A percentile compares a stretch with the other conserved stretches of the same genome.
Evolutionary conservation across 2,113 vertebrate species (phyloP).

Genomic region (Phasianus colchicus): DNA sequence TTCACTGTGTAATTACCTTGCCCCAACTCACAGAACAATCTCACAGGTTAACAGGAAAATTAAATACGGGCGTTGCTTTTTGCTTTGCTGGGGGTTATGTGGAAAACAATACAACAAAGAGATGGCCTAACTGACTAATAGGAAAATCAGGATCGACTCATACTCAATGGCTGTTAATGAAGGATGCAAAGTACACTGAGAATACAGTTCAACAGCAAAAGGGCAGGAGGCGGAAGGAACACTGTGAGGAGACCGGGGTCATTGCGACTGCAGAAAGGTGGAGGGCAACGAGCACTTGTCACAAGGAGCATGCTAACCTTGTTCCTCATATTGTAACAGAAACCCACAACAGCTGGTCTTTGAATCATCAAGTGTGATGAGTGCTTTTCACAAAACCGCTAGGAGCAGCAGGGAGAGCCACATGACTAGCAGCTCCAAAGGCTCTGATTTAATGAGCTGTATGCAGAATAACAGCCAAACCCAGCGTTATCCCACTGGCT

Average conservation of each 20-base stretch:
- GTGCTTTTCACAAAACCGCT: neutral
- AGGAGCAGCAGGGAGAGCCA: neutral
- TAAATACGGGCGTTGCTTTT: neutral
- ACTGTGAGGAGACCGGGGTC: neutral
- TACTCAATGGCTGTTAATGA: accelerated
- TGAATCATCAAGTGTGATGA: neutral
- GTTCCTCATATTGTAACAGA: neutral
- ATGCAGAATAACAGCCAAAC: neutral
- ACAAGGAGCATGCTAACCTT: neutral
- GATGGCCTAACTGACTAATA: neutral
- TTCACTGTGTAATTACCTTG: neutral
- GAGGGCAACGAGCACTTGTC: neutral
- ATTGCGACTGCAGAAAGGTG: neutral
- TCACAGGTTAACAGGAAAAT: neutral
- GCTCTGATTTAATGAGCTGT: neutral
- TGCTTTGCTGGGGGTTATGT: neutral
- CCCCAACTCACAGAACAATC: neutral
- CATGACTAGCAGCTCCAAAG: neutral
- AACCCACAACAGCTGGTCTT: neutral
- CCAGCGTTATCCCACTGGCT: neutral
- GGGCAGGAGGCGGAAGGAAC: neutral
- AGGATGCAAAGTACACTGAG: neutral
- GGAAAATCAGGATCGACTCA: neutral
- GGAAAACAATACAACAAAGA: neutral
- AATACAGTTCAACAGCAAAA: neutral